phyloP scores from a whole-genome alignment of 2,888 invertebrate genomes.

The Oegoconia quadripuncta region DNA sequence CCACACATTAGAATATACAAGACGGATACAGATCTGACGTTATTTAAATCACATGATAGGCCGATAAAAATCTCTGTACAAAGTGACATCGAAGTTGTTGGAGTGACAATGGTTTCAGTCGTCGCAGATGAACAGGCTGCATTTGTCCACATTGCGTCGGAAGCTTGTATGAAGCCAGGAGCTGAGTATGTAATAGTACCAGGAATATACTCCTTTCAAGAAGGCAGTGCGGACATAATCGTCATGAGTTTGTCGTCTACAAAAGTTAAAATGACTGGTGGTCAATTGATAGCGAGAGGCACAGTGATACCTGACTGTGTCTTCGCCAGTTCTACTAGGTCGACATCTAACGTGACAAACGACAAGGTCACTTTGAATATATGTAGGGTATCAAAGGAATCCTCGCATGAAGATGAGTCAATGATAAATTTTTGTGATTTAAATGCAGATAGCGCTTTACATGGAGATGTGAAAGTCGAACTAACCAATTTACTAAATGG shows the following conservation, averaged over 20 bases:
- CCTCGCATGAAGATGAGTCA: neutral
- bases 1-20: slow-evolving; percentile 7
- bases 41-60: neutral
- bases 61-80: neutral
- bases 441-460: neutral
- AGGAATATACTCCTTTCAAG: neutral
- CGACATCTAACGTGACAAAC: too few relatives aligned
- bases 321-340: neutral
- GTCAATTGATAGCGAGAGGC: neutral
- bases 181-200: neutral
- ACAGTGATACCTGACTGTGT: neutral
- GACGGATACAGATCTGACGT: neutral
- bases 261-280: neutral
- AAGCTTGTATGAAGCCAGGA: neutral
- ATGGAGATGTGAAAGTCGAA: neutral
- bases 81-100: neutral
- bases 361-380: neutral
- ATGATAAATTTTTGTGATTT: slow-evolving; percentile 1
- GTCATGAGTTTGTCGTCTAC: neutral
- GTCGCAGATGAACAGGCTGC: neutral
- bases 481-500: slow-evolving; percentile 7
- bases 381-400: neutral
- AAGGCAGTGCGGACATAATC: neutral
- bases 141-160: neutral
- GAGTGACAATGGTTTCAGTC: neutral